phyloP scores from a whole-genome alignment of 2,888 invertebrate genomes.

The Ryuthela nishihirai region DNA sequence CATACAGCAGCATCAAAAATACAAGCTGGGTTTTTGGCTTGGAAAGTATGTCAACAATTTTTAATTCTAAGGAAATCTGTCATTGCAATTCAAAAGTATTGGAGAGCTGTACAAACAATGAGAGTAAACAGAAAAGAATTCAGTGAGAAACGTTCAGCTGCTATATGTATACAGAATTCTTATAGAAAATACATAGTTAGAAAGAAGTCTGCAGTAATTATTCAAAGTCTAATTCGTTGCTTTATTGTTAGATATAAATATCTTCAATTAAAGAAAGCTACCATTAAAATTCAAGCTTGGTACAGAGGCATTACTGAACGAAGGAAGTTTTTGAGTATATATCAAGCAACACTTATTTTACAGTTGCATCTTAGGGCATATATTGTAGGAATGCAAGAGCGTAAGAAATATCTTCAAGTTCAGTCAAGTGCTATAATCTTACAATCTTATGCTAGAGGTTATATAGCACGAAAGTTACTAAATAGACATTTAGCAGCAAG shows the following conservation, averaged over 20 bases:
- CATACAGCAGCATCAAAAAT: too few relatives aligned
- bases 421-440: background rate
- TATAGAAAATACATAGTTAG: too few relatives aligned
- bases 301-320: background rate
- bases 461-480: background rate
- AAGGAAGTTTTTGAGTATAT: background rate
- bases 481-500: background rate
- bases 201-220: too few relatives aligned
- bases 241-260: background rate
- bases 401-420: background rate
- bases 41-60: too few relatives aligned
- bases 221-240: too few relatives aligned
- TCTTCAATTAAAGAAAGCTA: background rate
- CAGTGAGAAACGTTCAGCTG: too few relatives aligned
- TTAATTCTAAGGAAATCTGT: too few relatives aligned
- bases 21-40: too few relatives aligned
- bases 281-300: background rate
- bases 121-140: too few relatives aligned
- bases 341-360: background rate
- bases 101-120: too few relatives aligned
- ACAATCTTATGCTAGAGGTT: slow-evolving; percentile 1
- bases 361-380: background rate
- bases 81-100: too few relatives aligned
- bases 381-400: background rate
- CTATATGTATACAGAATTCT: too few relatives aligned